These are phyloP conservation scores for Drosophila fungiperda DNA, from an alignment of 2,888 invertebrate species.

Conservation along the genomic window DNA sequence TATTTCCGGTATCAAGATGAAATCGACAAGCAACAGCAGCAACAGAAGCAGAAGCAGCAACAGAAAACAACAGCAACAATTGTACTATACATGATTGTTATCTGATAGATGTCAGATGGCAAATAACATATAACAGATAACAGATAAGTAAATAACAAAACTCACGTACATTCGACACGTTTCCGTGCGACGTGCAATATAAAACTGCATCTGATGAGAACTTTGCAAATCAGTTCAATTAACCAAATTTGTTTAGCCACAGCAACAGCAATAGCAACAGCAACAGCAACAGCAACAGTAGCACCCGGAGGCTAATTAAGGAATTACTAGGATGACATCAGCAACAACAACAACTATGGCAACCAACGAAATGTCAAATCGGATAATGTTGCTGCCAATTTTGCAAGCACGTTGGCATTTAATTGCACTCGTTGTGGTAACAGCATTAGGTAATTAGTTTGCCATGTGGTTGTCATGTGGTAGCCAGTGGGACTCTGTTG, in stretches of 20 bases:
- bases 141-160: conserved; percentile 59
- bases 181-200: conserved; percentile 73
- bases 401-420: conserved; percentile 66
- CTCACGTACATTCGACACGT: conserved; percentile 65
- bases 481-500: conserved; percentile 1
- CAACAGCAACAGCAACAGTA: conserved; percentile 25
- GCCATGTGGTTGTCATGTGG: conserved; percentile 32
- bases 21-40: conserved; percentile 32
- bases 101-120: conserved; percentile 26
- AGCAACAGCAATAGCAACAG: conserved; percentile 22
- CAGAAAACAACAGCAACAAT: neutral
- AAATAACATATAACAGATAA: conserved; percentile 36
- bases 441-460: conserved; percentile 79
- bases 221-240: conserved; percentile 77
- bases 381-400: conserved; percentile 37
- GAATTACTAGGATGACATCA: conserved; percentile 26
- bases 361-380: conserved; percentile 21
- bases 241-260: conserved; percentile 66
- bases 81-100: conserved; percentile 37
- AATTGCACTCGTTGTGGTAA: conserved; percentile 76
- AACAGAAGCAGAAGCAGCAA: neutral
- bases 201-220: conserved; percentile 67
- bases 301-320: conserved; percentile 48
- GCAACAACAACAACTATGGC: conserved; percentile 21
- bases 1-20: conserved; percentile 46